A percentile compares a stretch with the other conserved stretches of the same genome.
These are phyloP conservation scores for Rhynchomys soricoides DNA, from an alignment of 2,113 vertebrate species.

Conservation along the genomic window DNA sequence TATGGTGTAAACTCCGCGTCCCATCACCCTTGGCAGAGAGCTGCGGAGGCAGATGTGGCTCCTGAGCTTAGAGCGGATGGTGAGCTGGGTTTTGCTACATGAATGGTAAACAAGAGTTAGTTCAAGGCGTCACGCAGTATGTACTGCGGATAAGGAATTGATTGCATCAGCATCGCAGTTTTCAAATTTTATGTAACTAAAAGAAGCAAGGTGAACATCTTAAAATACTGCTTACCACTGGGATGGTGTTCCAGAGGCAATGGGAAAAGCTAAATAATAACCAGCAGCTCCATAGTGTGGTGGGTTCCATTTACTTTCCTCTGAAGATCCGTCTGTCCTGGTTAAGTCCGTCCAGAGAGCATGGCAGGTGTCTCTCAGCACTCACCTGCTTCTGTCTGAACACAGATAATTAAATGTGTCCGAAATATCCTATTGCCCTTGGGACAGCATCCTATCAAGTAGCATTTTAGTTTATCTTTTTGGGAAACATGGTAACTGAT, in stretches of 20 bases:
- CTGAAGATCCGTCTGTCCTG: background rate
- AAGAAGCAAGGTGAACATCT: constrained; percentile 83
- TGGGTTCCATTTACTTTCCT: constrained; percentile 22
- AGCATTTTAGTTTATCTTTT: constrained; percentile 36
- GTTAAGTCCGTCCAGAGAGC: background rate
- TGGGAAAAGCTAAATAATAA: background rate
- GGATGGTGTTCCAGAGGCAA: background rate
- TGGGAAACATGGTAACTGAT: background rate
- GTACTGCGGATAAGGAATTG: constrained; percentile 87
- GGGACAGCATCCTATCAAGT: background rate
- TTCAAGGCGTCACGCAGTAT: constrained; percentile 97
- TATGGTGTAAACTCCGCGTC: constrained; percentile 92
- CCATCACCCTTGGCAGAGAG: constrained; percentile 94
- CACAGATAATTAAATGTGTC: background rate
- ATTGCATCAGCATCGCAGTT: constrained; percentile 85
- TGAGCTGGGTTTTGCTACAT: constrained; percentile 94
- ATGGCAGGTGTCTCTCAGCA: background rate
- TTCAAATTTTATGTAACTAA: constrained; percentile 86
- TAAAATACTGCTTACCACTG: constrained; percentile 84
- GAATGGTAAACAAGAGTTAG: constrained; percentile 99
- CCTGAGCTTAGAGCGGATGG: constrained; percentile 97
- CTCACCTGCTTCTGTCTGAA: background rate
- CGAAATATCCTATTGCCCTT: background rate
- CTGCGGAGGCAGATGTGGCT: constrained; percentile 94
- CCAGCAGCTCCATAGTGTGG: background rate